A percentile compares a stretch with the other conserved stretches of the same genome.
Conservation (phyloP, 2,797 vertebrate genomes). For the Galagoides demidoff region DNA sequence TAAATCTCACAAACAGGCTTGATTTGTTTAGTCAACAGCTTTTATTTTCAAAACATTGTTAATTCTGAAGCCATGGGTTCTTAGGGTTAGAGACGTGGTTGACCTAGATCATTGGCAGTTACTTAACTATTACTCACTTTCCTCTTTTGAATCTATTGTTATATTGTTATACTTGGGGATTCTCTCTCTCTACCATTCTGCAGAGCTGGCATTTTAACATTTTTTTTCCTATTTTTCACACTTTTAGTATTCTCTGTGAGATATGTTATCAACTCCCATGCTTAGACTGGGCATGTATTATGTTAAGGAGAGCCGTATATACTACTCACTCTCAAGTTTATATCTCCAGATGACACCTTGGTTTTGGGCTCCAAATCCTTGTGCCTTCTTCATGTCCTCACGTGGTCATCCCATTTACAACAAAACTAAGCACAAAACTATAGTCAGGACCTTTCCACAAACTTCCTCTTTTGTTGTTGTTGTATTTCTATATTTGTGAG, state of each 20-base stretch:
- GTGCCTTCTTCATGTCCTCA: neutral
- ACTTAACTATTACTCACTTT: neutral
- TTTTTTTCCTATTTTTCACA: neutral
- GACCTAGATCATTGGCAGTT: neutral
- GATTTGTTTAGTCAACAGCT: neutral
- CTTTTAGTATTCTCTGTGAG: neutral
- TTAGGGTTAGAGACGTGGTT: neutral
- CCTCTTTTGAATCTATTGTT: neutral
- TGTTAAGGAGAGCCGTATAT: neutral
- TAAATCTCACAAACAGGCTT: neutral
- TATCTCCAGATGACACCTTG: neutral
- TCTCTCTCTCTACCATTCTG: neutral
- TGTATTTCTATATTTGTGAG: neutral
- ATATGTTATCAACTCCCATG: neutral
- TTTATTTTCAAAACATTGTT: neutral
- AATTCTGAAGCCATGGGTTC: neutral
- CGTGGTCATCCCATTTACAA: neutral
- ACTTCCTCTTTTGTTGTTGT: neutral
- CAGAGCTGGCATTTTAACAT: neutral
- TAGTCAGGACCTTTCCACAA: neutral
- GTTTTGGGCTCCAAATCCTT: neutral
- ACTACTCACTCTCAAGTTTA: neutral
- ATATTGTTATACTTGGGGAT: neutral
- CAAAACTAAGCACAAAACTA: neutral
- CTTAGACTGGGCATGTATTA: neutral